Base-by-base conservation (phyloP, 2,797 vertebrate species). In the Chelon auratus region DNA sequence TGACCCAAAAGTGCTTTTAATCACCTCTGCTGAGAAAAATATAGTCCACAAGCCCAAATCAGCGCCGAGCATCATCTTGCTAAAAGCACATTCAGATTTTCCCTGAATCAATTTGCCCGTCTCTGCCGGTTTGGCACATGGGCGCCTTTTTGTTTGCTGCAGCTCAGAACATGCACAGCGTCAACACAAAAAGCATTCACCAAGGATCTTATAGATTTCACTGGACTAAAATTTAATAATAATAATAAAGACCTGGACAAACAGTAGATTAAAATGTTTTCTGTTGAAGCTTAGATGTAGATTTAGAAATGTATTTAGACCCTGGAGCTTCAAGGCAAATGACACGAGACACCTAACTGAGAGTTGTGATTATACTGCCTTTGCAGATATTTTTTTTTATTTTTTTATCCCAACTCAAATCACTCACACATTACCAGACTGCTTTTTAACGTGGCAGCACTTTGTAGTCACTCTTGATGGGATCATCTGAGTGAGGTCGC, bases 1-100 rank as follows among this genome's bases (percentile, higher is more conserved):
- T 22, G 69, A 78, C 82, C 86, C 72, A 69, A 82, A 85, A 81
- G 70, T 70, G 76, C 53, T 71, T 86, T 89, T 89, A 91, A 91
- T 92, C 84, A 88, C 82, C 83, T 83, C 58, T 68, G 54, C 67
- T 72, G 62, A 72, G 77, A 62, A 83, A 85, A 87, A 87, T 74
- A 75, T 20, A 69, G 55, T 78, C 69, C 71, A 76, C 42, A 60
- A 77, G 74, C 58, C 53, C 59, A 43, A 65, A 68, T 81, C 78
- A 56, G 66, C 13, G 64, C 40, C 64, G 77, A 82, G 72, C 72
- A 87, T 87, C 77, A 76, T 70, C 72, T 64, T 77, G 26, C 68
- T 80, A 60, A 80, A 79, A 79, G 69, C 80, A 72, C 58, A 70
- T 39, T 55, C 54, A 68, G 36, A 73, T 73, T 79, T 54, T 51